Evolutionary conservation across 2,797 vertebrate species (phyloP).

Genomic region (Protosalanx chinensis): DNA sequence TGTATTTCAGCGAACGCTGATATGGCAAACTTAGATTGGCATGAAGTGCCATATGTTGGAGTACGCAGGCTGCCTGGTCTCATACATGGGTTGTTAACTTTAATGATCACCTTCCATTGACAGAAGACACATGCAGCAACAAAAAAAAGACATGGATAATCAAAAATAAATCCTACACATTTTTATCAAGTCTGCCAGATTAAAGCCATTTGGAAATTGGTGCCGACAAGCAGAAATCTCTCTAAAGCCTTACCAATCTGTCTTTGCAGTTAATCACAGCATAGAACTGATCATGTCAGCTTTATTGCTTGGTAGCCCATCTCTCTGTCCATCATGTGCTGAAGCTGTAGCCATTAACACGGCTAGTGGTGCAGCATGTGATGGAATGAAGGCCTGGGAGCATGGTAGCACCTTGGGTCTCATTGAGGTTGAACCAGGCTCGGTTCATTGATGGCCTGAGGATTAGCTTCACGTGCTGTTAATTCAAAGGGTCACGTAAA

Average conservation of each 20-base stretch:
- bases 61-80: constrained; percentile 47
- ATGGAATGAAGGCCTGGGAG: constrained; percentile 21
- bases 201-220: constrained; percentile 53
- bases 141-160: constrained; percentile 34
- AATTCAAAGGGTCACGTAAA: constrained; percentile 15
- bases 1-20: constrained; percentile 32
- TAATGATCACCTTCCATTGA: constrained; percentile 56
- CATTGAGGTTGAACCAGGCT: neutral
- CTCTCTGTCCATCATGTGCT: no score
- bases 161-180: constrained; percentile 52
- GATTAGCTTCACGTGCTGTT: constrained; percentile 14
- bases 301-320: no score
- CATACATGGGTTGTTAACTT: constrained; percentile 59
- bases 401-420: neutral
- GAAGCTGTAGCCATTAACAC: no score
- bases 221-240: constrained; percentile 66
- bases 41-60: constrained; percentile 55
- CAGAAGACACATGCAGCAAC: constrained; percentile 49
- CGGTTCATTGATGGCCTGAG: neutral
- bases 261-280: no score
- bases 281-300: no score
- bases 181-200: constrained; percentile 59
- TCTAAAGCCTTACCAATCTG: constrained; percentile 39
- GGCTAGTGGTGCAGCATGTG: neutral
- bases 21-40: constrained; percentile 52